Evolutionary conservation across 2,797 vertebrate species (phyloP).

Genomic region (Hyperoplus lanceolatus): DNA sequence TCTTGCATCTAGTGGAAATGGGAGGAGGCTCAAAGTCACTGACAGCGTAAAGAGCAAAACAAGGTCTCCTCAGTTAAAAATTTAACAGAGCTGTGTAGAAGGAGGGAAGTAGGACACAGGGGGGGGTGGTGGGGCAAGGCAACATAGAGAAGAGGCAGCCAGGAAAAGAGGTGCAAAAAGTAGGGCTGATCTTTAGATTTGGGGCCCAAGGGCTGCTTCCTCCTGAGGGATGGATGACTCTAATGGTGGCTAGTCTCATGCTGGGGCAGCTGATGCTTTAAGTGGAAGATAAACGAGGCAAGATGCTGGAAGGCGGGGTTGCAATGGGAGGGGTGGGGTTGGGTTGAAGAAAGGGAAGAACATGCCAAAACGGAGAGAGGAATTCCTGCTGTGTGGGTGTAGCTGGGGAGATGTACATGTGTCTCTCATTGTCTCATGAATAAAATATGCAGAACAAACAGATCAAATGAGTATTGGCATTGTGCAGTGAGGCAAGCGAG

Average conservation of each 20-base stretch:
- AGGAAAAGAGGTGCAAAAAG: constrained; percentile 23
- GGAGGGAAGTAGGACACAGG: constrained; percentile 68
- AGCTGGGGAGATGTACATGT: constrained; percentile 66
- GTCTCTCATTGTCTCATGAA: constrained; percentile 75
- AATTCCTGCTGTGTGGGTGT: constrained; percentile 63
- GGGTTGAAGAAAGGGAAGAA: constrained; percentile 22
- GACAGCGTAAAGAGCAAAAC: constrained; percentile 28
- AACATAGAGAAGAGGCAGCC: constrained; percentile 7
- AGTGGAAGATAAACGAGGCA: constrained; percentile 71
- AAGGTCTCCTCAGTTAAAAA: constrained; percentile 57
- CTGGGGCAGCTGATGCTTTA: constrained; percentile 63
- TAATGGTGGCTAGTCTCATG: constrained; percentile 50
- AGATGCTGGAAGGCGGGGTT: constrained; percentile 36
- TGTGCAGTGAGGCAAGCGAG: constrained; percentile 44
- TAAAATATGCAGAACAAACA: constrained; percentile 79
- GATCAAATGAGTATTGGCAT: constrained; percentile 64
- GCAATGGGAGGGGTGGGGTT: constrained; percentile 19
- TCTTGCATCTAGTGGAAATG: constrained; percentile 27
- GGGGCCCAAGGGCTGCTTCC: constrained; percentile 20
- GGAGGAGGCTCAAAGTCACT: constrained; percentile 3
- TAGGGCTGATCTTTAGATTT: constrained; percentile 43
- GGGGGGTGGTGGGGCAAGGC: constrained; percentile 39
- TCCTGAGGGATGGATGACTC: constrained; percentile 33
- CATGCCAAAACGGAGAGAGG: constrained; percentile 56
- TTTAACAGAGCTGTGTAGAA: constrained; percentile 47